Evolutionary conservation across 2,888 invertebrate species (phyloP).

Genomic region (Acrocyrtus sp.): DNA sequence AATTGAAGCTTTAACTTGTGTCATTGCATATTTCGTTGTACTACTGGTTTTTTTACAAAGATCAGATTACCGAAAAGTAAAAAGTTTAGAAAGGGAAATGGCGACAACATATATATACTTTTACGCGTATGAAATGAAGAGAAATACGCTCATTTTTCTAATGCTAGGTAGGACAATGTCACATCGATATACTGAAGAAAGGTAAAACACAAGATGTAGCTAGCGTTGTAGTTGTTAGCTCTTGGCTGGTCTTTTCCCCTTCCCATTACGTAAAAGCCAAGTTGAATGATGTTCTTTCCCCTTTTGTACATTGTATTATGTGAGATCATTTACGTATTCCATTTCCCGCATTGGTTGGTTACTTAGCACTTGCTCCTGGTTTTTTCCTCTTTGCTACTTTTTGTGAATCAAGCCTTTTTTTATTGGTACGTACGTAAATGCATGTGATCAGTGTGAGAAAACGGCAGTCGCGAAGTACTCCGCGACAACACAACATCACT

Average conservation of each 20-base stretch:
- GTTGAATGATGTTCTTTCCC: neutral
- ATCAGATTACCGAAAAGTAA: conserved; percentile 36
- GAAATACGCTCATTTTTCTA: neutral
- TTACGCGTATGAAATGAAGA: neutral
- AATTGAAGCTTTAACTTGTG: neutral
- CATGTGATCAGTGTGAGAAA: conserved; percentile 31
- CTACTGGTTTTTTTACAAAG: conserved; percentile 10
- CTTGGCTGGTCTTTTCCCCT: neutral
- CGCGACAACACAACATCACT: conserved; percentile 37
- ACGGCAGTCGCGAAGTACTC: conserved; percentile 29
- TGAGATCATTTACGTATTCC: neutral
- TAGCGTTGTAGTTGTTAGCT: too few relatives aligned
- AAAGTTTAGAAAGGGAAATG: neutral
- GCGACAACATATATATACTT: neutral
- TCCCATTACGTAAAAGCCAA: neutral
- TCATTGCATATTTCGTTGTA: neutral
- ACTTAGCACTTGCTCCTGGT: conserved; percentile 7
- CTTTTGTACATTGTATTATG: neutral
- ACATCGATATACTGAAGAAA: too few relatives aligned
- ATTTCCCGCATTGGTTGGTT: neutral
- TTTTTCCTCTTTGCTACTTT: too few relatives aligned
- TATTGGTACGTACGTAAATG: too few relatives aligned
- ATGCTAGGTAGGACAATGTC: neutral
- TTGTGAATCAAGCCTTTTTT: too few relatives aligned
- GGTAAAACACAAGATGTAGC: too few relatives aligned